Base-by-base conservation (phyloP, 2,113 vertebrate genomes). In the Calidris pygmaea region DNA sequence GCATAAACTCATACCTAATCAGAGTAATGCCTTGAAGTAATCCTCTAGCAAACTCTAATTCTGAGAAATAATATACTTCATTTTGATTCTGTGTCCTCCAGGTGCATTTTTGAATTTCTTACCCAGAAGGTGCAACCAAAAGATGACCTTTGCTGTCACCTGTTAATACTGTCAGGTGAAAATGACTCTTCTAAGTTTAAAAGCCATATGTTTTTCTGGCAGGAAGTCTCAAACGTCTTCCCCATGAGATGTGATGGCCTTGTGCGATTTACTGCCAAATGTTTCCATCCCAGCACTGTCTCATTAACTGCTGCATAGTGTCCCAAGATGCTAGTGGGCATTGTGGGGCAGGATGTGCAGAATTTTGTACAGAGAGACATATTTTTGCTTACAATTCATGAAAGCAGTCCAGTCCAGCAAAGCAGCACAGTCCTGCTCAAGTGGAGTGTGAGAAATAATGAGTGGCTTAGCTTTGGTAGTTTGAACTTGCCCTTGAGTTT, bases 21-120 rank as follows among this genome's bases (percentile, higher is more conserved):
- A 89, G 43, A 47, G 30, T 89, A 87, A 85, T 70, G 74, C 67
- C 50, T 93, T 91, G 87, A 80, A 96, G 67, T 87, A 95, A 91
- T 96, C 62, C 35, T 58, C 71, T 35, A 71, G 82, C 50, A 95
- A 80, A 67, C 63, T 91, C 43, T 70, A 10, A 65, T 91, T 93
- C 77, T 78, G 74, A 43, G 68, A 90, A 22, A 80, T 47, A 12
- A 71, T 84, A 14, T 11, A 32, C 14, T 90, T 85, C 4, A 27
- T 87, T 93, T 87, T 6, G 6, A 47, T 76, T 60, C 50, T 80
- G 23, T 76, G 67, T 84, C 35, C n/a, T 94, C 23, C 59, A 80
- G 67, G 41, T 55, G 50, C 52, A 16, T 53, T 74, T 47, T 65
- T 85, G 27, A 39, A 70, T 89, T 85, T 94, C 37, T 22, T 72